A percentile compares a stretch with the other conserved stretches of the same genome.
Evolutionary conservation across 2,113 vertebrate genomes (phyloP).

Genomic region (Noctilio leporinus): DNA sequence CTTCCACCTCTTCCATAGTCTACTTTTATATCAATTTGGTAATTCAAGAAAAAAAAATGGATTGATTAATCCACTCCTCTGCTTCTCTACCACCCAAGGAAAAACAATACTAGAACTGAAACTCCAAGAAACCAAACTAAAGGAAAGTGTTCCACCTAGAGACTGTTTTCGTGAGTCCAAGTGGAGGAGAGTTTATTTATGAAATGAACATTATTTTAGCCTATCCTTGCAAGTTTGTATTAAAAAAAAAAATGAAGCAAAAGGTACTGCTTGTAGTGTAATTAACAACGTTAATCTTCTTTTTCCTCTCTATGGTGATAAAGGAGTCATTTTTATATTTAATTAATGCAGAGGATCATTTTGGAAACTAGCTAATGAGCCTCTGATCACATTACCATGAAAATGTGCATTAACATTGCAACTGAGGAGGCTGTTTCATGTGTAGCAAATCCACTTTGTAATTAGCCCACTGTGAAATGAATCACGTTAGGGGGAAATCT

Average conservation of each 20-base stretch:
- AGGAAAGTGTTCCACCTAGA: conserved; percentile 85
- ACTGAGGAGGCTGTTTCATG: conserved; percentile 82
- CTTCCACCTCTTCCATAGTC: conserved; percentile 48
- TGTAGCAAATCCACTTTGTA: conserved; percentile 85
- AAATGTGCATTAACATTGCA: conserved; percentile 85
- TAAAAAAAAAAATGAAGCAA: conserved; percentile 67
- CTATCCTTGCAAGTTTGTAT: conserved; percentile 56
- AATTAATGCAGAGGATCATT: conserved; percentile 94
- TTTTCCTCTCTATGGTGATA: conserved; percentile 82
- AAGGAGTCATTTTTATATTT: conserved; percentile 90
- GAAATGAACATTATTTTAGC: conserved; percentile 24
- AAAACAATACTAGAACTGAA: conserved; percentile 63
- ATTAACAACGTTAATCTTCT: conserved; percentile 86
- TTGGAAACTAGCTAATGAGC: conserved; percentile 94
- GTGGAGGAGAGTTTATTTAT: conserved; percentile 49
- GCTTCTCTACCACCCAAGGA: conserved; percentile 58
- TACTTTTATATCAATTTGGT: conserved; percentile 67
- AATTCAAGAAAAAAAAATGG: conserved; percentile 42
- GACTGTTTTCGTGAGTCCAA: conserved; percentile 69
- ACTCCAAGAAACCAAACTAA: conserved; percentile 72
- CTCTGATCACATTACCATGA: conserved; percentile 93
- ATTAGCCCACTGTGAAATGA: conserved; percentile 87
- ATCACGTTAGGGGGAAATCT: conserved; percentile 74
- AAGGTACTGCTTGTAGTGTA: conserved; percentile 78
- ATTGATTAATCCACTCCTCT: neutral